Conservation (phyloP, 2,797 vertebrate species). For the Squalus acanthias region DNA sequence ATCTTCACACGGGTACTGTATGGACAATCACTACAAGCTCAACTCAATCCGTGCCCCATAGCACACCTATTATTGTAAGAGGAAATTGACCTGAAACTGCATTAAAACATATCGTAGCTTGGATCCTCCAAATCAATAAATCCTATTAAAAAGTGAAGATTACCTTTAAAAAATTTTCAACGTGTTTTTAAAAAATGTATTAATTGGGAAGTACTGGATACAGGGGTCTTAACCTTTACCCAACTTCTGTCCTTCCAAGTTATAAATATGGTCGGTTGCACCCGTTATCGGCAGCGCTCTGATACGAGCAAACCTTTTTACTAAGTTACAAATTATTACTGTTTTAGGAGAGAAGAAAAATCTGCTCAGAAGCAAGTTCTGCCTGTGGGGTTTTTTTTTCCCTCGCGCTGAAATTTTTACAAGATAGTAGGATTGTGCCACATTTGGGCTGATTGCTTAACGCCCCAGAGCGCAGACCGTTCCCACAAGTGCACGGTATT, state of each 20-base stretch:
- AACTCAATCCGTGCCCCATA: not conserved
- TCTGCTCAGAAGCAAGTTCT: not conserved
- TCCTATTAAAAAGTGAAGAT: slow-evolving; percentile 15
- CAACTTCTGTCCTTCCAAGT: not conserved
- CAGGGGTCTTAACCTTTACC: not conserved
- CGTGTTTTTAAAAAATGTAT: not conserved
- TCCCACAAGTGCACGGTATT: too few relatives aligned
- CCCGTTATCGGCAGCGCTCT: not conserved
- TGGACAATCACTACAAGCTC: not conserved
- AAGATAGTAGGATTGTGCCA: not conserved
- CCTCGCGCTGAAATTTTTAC: not conserved
- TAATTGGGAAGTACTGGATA: not conserved
- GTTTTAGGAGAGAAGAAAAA: not conserved
- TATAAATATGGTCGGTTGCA: not conserved
- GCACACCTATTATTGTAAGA: not conserved
- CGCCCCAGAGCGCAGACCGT: not conserved
- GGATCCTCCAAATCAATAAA: not conserved
- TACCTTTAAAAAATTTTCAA: not conserved
- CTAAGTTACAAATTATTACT: not conserved
- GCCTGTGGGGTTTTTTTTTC: too few relatives aligned
- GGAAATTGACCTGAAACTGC: not conserved
- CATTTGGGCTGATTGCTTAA: not conserved
- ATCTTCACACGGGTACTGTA: not conserved
- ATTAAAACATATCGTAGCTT: not conserved
- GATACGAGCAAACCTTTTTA: not conserved